A percentile compares a stretch with the other conserved stretches of the same genome.
Conservation (phyloP, 2,888 invertebrate genomes). For the Flabesymbios commensalis region DNA sequence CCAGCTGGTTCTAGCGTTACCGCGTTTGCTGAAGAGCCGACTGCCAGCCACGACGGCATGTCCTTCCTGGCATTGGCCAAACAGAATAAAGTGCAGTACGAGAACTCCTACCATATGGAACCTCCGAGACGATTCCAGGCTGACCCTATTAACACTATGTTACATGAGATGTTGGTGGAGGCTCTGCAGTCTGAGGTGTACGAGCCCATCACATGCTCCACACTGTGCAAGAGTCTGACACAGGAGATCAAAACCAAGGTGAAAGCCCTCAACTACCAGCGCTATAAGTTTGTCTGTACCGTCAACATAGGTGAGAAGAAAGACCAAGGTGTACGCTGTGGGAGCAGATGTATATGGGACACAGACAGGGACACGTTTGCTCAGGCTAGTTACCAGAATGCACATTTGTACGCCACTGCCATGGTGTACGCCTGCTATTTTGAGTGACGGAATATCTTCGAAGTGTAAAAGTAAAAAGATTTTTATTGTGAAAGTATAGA, state of each 20-base stretch:
- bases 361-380: conserved; percentile 16
- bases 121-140: conserved; percentile 25
- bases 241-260: conserved; percentile 35
- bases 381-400: conserved; percentile 12
- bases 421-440: conserved; percentile 32
- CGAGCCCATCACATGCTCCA: conserved; percentile 44
- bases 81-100: background rate
- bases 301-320: conserved; percentile 14
- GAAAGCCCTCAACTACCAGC: conserved; percentile 19
- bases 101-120: conserved; percentile 3
- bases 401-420: conserved; percentile 13
- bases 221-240: conserved; percentile 45
- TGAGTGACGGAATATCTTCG: conserved; percentile 35
- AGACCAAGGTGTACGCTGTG: conserved; percentile 10
- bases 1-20: background rate
- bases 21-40: background rate
- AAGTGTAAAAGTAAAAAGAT: too few species aligned
- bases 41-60: background rate
- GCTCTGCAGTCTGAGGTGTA: conserved; percentile 51
- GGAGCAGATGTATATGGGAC: conserved; percentile 24
- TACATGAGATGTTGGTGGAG: conserved; percentile 42
- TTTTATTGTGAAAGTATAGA: too few species aligned
- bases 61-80: too few species aligned
- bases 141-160: conserved; percentile 38
- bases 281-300: conserved; percentile 20